Evolutionary conservation across 2,113 vertebrate genomes (phyloP).

Genomic region (Madoqua kirkii): DNA sequence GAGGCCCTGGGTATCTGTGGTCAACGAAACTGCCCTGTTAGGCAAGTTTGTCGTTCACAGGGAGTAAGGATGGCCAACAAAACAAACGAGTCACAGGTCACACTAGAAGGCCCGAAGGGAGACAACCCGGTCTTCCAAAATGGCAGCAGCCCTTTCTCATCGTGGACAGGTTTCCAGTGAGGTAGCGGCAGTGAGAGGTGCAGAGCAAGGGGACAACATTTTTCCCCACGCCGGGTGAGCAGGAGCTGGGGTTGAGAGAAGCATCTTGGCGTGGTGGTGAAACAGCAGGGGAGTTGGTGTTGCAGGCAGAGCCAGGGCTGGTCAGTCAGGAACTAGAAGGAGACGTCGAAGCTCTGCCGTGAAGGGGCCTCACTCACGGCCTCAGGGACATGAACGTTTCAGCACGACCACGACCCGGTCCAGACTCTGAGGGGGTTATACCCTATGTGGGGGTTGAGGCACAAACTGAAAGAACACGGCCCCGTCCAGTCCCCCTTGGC

Average conservation of each 20-base stretch:
- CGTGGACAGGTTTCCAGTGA: not conserved
- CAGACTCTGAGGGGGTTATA: not conserved
- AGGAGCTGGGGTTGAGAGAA: not conserved
- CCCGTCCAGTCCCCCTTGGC: accelerated
- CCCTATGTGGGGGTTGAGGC: not conserved
- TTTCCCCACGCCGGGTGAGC: not conserved
- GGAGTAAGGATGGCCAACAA: too few species aligned
- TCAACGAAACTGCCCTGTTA: too few species aligned
- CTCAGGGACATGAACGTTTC: not conserved
- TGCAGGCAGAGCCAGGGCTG: not conserved
- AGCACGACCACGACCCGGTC: accelerated
- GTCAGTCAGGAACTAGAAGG: too few species aligned
- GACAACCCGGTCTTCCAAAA: accelerated
- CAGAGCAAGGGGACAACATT: accelerated
- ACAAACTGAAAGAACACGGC: accelerated
- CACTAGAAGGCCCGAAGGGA: not conserved
- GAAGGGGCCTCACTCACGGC: too few species aligned
- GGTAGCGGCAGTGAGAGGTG: not conserved
- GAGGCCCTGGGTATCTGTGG: not conserved
- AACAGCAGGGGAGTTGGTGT: not conserved
- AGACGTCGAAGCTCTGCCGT: accelerated
- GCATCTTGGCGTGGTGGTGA: accelerated
- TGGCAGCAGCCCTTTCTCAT: not conserved
- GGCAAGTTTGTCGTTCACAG: accelerated
- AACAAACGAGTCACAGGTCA: too few species aligned